A percentile compares a stretch with the other conserved stretches of the same genome.
These are phyloP conservation scores for Trichacis sp. DNA, from an alignment of 2,888 invertebrate genomes.

Conservation along the genomic window DNA sequence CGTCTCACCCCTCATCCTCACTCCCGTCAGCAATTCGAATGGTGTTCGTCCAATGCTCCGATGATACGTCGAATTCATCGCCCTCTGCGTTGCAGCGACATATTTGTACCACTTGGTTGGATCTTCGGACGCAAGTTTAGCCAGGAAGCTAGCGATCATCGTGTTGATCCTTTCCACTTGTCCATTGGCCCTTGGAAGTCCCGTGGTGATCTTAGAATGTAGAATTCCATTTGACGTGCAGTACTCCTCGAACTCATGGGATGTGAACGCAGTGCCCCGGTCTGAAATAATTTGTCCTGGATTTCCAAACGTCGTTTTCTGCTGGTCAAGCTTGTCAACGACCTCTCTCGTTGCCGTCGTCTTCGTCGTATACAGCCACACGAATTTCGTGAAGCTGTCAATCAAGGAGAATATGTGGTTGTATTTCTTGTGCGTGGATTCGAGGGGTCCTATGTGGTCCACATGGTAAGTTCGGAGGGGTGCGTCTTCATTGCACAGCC, in stretches of 20 bases:
- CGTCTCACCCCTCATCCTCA: constrained; percentile 11
- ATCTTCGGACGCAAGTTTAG: constrained; percentile 54
- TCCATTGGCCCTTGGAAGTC: constrained; percentile 60
- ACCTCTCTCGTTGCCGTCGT: constrained; percentile 14
- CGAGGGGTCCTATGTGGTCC: constrained; percentile 20
- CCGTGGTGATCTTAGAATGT: constrained; percentile 49
- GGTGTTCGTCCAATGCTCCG: constrained; percentile 43
- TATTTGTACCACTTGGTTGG: constrained; percentile 52
- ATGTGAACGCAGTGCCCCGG: constrained; percentile 43
- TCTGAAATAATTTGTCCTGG: constrained; percentile 58
- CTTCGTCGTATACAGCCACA: constrained; percentile 14
- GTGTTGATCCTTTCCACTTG: constrained; percentile 57
- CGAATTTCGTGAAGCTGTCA: constrained; percentile 8
- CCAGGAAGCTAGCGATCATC: constrained; percentile 51
- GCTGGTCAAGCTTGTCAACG: constrained; percentile 49
- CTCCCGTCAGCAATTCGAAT: constrained; percentile 18
- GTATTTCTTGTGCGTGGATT: constrained; percentile 5
- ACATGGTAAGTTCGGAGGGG: constrained; percentile 20
- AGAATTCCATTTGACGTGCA: constrained; percentile 56
- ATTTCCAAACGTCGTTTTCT: constrained; percentile 60
- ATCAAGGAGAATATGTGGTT: constrained; percentile 9
- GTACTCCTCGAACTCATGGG: constrained; percentile 54
- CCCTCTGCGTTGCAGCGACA: constrained; percentile 44
- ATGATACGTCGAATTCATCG: constrained; percentile 48
- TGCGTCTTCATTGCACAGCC: constrained; percentile 15